Conservation (phyloP, 2,113 vertebrate genomes). For the Hypocryptadius cinnamomeus region DNA sequence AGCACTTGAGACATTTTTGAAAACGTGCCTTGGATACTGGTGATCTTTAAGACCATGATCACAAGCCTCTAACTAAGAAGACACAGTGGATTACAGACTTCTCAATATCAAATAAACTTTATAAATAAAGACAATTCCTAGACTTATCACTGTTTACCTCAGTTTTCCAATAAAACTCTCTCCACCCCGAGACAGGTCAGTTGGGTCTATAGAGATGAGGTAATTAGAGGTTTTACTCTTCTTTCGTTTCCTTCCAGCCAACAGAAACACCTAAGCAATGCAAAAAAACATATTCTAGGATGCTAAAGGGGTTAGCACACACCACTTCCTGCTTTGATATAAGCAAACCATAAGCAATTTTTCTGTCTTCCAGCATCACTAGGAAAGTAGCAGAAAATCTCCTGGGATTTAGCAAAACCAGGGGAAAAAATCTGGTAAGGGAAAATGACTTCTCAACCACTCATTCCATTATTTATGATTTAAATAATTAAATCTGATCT, state of each 20-base stretch:
- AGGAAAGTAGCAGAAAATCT: not conserved
- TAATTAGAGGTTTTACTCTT: slow-evolving; percentile 99
- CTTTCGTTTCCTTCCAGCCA: slow-evolving; percentile 97
- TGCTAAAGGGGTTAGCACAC: not conserved
- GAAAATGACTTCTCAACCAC: not conserved
- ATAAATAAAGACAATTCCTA: not conserved
- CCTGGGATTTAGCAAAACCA: slow-evolving; percentile 1
- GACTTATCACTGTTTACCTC: slow-evolving; percentile 70
- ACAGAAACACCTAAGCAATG: slow-evolving; percentile 85
- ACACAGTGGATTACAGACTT: not conserved
- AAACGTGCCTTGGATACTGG: not conserved
- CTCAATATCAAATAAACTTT: not conserved
- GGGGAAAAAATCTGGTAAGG: not conserved
- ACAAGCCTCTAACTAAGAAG: not conserved
- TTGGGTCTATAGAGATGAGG: slow-evolving; percentile 98
- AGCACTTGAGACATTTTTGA: not conserved
- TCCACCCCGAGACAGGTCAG: slow-evolving; percentile 93
- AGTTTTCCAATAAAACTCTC: slow-evolving; percentile 98
- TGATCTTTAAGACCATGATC: not conserved
- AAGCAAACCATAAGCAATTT: not conserved
- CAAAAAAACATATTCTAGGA: not conserved
- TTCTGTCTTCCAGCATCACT: not conserved
- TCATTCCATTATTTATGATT: slow-evolving; percentile 24
- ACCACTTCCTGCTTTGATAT: not conserved
- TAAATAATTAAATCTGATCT: slow-evolving; percentile 45